Conservation (phyloP, 1,140 invertebrate species). For the Zaprionus nigranus region DNA sequence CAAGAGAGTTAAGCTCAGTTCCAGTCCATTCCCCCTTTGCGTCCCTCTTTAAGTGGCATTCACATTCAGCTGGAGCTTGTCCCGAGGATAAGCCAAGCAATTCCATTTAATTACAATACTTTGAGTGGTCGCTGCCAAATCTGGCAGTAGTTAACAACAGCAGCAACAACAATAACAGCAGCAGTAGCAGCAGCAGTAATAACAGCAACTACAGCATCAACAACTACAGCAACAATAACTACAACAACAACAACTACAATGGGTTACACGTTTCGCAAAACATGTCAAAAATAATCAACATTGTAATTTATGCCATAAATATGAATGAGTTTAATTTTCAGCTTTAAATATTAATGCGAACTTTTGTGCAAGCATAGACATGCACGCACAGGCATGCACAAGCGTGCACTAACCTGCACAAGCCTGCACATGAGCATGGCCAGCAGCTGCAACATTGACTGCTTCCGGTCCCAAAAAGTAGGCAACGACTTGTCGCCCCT, state of each 20-base stretch:
- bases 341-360: constrained; percentile 52
- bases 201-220: too few species aligned
- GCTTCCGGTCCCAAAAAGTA: constrained; percentile 19
- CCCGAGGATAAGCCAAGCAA: constrained; percentile 4
- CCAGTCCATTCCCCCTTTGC: neutral
- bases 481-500: neutral
- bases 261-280: neutral
- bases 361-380: neutral
- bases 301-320: constrained; percentile 41
- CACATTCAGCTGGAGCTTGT: neutral
- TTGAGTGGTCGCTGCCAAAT: constrained; percentile 7
- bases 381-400: constrained; percentile 4
- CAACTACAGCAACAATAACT: neutral
- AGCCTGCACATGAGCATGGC: neutral
- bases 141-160: neutral
- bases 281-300: constrained; percentile 20
- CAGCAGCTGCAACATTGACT: neutral
- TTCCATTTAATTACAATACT: constrained; percentile 45
- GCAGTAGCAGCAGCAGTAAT: neutral
- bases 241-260: neutral
- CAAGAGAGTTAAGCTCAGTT: constrained; percentile 5
- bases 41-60: neutral
- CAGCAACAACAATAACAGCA: neutral
- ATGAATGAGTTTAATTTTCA: constrained; percentile 44
- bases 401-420: neutral